Percentiles rank a stretch among this genome's conserved stretches.
Conservation (phyloP, 2,797 vertebrate species). For the Graptemys geographica region DNA sequence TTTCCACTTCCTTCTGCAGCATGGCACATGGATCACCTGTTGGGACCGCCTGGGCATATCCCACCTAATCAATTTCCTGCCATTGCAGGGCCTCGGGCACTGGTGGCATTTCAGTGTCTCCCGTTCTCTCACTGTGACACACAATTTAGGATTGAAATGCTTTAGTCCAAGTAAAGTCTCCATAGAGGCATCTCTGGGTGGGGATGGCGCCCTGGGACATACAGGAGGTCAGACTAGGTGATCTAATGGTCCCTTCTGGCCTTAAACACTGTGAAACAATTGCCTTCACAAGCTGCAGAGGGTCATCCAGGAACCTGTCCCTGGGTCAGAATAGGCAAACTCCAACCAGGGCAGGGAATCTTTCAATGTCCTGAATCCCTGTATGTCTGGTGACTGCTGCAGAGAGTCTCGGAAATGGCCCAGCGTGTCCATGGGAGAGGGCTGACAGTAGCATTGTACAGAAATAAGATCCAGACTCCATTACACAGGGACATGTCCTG, state of each 20-base stretch:
- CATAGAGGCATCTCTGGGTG: too few species aligned
- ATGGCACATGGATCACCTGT: neutral
- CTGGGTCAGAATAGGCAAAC: rapidly evolving
- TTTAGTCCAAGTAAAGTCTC: neutral
- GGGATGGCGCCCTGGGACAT: too few species aligned
- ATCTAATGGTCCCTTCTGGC: too few species aligned
- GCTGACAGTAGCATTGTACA: neutral
- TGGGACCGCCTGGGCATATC: neutral
- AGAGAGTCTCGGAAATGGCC: neutral
- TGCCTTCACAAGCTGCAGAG: neutral
- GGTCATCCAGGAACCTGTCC: neutral
- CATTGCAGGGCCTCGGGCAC: neutral
- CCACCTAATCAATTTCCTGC: neutral
- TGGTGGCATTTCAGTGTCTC: neutral
- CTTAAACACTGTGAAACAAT: neutral
- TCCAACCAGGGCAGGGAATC: rapidly evolving
- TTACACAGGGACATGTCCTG: neutral
- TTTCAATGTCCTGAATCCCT: neutral
- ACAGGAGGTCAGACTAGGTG: too few species aligned
- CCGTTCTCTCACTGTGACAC: neutral
- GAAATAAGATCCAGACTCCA: neutral
- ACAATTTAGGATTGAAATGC: neutral
- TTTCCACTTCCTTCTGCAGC: neutral
- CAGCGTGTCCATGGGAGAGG: rapidly evolving
- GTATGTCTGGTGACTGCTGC: neutral